Evolutionary conservation across 2,797 vertebrate genomes (phyloP), one percentile per base, ranked within the genome.

Genomic region (Phrynocephalus guinanensis): DNA sequence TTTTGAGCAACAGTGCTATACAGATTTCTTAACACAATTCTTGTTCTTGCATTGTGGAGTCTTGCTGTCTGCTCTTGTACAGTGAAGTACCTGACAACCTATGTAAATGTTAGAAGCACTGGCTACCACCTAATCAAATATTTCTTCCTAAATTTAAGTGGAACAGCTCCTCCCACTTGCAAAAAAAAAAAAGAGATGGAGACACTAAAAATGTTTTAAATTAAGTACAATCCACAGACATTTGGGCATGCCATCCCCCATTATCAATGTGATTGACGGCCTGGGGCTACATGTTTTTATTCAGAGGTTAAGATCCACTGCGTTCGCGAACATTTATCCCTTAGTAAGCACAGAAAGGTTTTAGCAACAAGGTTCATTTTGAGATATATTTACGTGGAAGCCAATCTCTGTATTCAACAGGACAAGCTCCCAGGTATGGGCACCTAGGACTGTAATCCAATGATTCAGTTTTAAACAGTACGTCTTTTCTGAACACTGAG

Each of bases 51-150:
- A 16, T 16, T 87, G 7, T 0, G 5, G 60, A 90, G 48, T 33
- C 84, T 68, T 68, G 67, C 60, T 86, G 68, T 0, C 0, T 1
- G 0, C 50, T 15, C 73, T 85, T 90, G 56, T 68, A 90, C 83
- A 91, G 90, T 71, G 33, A 83, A 20, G 38, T 38, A 88, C 85
- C 6, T 82, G 3, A 66, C 67, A 92, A 90, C 84, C 2, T 9
- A 89, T 89, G 84, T 0, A 6, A 79, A 77, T 48, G 80, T 1
- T 48, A 76, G 90, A 92, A 89, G 75, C 80, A 48, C 88, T 83
- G n/a, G 68, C 28, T 30, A 86, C 6, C 44, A 56, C 88, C 93
- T 93, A 89, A 79, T 91, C 79, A 88, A 93, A 89, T 84, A 82
- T 68, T 75, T 80, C 52, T 56, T 78, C 18, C 8, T 24, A 24